Conservation (phyloP, 2,797 vertebrate genomes). For the Myotis daubentonii region DNA sequence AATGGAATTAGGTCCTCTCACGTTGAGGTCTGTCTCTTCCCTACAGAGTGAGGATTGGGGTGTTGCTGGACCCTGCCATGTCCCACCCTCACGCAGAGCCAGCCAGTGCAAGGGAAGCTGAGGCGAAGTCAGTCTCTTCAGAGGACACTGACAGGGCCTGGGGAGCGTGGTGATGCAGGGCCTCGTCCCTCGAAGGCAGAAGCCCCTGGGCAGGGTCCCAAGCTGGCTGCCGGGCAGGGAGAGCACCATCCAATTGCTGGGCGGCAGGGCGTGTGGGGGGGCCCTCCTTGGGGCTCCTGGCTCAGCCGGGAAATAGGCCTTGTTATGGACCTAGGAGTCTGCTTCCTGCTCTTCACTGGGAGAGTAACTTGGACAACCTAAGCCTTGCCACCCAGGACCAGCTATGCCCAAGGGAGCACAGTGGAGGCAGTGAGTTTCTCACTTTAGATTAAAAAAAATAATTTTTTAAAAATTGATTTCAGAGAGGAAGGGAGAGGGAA, state of each 20-base stretch:
- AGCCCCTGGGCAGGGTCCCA: rapidly evolving
- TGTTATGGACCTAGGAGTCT: background rate
- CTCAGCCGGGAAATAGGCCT: background rate
- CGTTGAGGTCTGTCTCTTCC: background rate
- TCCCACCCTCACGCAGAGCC: no score
- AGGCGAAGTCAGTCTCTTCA: background rate
- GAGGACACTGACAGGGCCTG: background rate
- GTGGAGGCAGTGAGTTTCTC: background rate
- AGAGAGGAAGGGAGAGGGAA: no score
- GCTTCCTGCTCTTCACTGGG: background rate
- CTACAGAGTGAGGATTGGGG: background rate
- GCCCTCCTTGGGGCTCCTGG: background rate
- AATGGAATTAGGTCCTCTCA: background rate
- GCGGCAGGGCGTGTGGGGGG: no score
- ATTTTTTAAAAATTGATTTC: background rate
- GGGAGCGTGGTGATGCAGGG: background rate
- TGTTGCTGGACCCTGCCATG: background rate
- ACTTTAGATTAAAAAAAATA: no score
- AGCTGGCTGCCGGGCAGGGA: background rate
- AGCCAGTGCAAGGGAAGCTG: background rate
- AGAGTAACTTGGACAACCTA: background rate
- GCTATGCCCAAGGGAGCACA: background rate
- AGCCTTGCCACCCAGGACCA: background rate
- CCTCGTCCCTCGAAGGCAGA: no score
- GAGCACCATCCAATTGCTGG: rapidly evolving